Evolutionary conservation across 2,113 vertebrate genomes (phyloP), one percentile per base, ranked within the genome.

Genomic region (Platycercus adscitus): DNA sequence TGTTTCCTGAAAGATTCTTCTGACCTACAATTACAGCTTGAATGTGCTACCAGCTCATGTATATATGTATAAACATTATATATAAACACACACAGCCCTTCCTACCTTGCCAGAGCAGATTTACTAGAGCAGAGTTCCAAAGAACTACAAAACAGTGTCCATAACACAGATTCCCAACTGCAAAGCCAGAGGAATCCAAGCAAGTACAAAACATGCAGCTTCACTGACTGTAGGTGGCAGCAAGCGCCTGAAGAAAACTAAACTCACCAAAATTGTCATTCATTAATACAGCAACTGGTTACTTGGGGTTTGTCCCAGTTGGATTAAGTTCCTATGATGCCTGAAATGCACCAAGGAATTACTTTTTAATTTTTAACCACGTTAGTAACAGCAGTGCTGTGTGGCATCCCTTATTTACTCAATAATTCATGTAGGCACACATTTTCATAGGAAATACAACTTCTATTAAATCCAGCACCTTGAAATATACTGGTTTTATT

Each of bases 211-310:
- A 31, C 11, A 33, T 15, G 0, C 4, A 47, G 46, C 35, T 46
- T 11, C 60, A 31, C 15, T 8, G 78, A 70, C 98, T 87, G 91
- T 92, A 98, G 98, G 72, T 91, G 98, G 98, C 98, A 97, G 97
- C 90, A 97, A 68, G 93, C 4, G 2, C 72, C 86, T 31, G 53
- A 11, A n/a, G 3, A 23, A 64, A 84, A 35, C 2, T 65, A 11
- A 28, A 50, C 29, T 50, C 76, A 28, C 29, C 18, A 11, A 39
- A 66, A 60, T 2, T 10, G 52, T 80, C 80, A 80, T 71, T 93
- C 92, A 83, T 84, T 78, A 61, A 81, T 92, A 60, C 69, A 58
- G 53, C 83, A 79, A 76, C 69, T 35, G 61, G 50, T 91, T 88
- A 39, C 61, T 81, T 50, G 43, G 12, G 14, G 26, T 29, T 68